Evolutionary conservation across 2,888 invertebrate genomes (phyloP), one percentile per base, ranked within the genome.

Genomic region (Drosophila subsilvestris): DNA sequence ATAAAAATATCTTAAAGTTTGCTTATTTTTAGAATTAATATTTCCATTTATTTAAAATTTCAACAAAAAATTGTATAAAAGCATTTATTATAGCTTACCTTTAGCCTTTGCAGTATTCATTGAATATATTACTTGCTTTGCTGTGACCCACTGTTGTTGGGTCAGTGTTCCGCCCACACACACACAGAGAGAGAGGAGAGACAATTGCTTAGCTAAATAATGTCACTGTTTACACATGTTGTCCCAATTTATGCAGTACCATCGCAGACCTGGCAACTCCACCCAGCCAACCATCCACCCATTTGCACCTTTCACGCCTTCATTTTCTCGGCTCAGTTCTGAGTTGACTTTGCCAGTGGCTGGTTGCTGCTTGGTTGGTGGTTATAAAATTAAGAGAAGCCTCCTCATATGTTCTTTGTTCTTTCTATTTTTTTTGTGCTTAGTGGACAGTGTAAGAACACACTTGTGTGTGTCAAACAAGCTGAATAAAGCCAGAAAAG

Each of bases 191-290:
- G n/a, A 50, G 18, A 22, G n/a, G 14, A 20, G 50, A 47, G 37
- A 49, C 80, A 67, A 74, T 83, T 75, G 68, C 62, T 65, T 70
- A 57, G 47, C 75, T 80, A 74, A 80, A 83, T 82, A 86, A 82
- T 83, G 71, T 70, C 65, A 47, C 72, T 86, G 81, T 86, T 82
- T 84, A 82, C 84, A 72, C 80, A 66, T 71, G 69, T 63, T 54
- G 75, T 47, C 43, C 47, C 78, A 68, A 74, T 83, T 75, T 68
- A 85, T 63, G 63, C 51, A 44, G 66, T 53, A 25, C 27, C 6
- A 25, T 25, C 4, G 5, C 22, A 14, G 54, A 62, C 12, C 59
- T 47, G 51, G 29, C 22, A 37, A 45, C 32, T 25, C 67, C 67
- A 17, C 14, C 53, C 17, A 27, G 9, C 50, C 17, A 29, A n/a